These are phyloP conservation scores for Halichoerus grypus DNA, from an alignment of 2,113 vertebrate species.

Conservation along the genomic window DNA sequence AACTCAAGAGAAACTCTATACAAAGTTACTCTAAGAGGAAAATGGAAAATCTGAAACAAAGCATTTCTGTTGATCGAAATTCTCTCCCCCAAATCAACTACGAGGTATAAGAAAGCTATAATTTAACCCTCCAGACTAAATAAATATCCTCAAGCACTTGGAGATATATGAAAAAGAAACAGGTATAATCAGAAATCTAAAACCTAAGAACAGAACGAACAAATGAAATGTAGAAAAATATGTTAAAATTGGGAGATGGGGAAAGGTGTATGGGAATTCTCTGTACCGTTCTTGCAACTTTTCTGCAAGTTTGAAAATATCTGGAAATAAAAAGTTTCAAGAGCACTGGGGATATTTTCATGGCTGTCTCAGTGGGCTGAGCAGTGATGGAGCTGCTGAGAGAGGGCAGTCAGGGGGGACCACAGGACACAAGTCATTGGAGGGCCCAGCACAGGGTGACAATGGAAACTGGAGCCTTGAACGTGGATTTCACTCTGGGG, in stretches of 20 bases:
- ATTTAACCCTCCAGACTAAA: background rate
- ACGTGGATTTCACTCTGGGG: background rate
- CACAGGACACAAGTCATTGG: background rate
- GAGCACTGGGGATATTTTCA: background rate
- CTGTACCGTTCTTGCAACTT: background rate
- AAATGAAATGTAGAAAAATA: background rate
- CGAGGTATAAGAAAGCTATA: background rate
- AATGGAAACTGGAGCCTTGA: background rate
- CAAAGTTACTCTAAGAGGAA: background rate
- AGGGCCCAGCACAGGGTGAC: background rate
- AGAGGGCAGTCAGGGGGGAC: background rate
- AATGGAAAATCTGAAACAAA: background rate
- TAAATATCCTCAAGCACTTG: background rate
- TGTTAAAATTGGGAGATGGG: background rate
- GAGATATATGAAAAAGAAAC: background rate
- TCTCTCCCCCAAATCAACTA: background rate
- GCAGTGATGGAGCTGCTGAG: background rate
- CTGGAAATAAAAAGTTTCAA: background rate
- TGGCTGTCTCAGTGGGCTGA: background rate
- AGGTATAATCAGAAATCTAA: background rate
- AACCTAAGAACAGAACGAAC: background rate
- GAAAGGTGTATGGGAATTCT: background rate
- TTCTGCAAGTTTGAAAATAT: background rate
- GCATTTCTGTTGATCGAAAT: background rate
- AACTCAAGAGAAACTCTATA: background rate